A percentile compares a stretch with the other conserved stretches of the same genome.
Conservation (phyloP, 2,797 vertebrate genomes). For the Leptoclinus maculatus region DNA sequence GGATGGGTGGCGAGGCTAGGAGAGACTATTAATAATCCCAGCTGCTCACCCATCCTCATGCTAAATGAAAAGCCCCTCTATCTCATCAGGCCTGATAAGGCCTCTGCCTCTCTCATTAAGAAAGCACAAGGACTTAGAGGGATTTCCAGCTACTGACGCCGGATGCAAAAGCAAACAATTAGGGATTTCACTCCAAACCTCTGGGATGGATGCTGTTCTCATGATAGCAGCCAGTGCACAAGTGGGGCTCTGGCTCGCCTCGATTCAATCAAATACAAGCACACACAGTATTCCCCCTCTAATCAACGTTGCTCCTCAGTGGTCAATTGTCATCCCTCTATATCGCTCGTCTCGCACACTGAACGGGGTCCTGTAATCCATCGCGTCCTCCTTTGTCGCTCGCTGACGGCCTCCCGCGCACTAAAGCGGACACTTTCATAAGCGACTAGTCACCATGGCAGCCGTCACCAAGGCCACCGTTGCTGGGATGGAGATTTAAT, state of each 20-base stretch:
- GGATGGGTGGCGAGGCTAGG: constrained; percentile 68
- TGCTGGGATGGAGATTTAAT: constrained; percentile 80
- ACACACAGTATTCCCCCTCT: constrained; percentile 51
- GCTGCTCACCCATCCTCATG: constrained; percentile 75
- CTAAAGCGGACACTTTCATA: constrained; percentile 62
- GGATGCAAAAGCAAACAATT: constrained; percentile 78
- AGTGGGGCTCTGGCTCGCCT: constrained; percentile 44
- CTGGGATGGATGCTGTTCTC: constrained; percentile 67
- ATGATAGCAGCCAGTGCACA: constrained; percentile 53
- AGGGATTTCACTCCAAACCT: constrained; percentile 76
- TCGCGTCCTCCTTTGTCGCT: constrained; percentile 61
- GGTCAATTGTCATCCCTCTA: constrained; percentile 55
- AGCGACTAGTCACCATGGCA: constrained; percentile 78
- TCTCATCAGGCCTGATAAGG: constrained; percentile 81
- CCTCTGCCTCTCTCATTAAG: constrained; percentile 81
- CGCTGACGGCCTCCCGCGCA: constrained; percentile 52
- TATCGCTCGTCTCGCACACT: constrained; percentile 54
- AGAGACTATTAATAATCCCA: constrained; percentile 80
- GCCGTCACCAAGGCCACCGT: constrained; percentile 82
- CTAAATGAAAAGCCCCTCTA: constrained; percentile 80
- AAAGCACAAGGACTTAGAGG: constrained; percentile 77
- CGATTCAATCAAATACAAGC: constrained; percentile 46
- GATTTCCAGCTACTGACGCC: constrained; percentile 81
- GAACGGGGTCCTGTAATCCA: constrained; percentile 63
- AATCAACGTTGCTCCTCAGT: constrained; percentile 54